Evolutionary conservation across 1,140 invertebrate genomes (phyloP), one percentile per base, ranked within the genome.

Genomic region (Chironomus striatipennis): DNA sequence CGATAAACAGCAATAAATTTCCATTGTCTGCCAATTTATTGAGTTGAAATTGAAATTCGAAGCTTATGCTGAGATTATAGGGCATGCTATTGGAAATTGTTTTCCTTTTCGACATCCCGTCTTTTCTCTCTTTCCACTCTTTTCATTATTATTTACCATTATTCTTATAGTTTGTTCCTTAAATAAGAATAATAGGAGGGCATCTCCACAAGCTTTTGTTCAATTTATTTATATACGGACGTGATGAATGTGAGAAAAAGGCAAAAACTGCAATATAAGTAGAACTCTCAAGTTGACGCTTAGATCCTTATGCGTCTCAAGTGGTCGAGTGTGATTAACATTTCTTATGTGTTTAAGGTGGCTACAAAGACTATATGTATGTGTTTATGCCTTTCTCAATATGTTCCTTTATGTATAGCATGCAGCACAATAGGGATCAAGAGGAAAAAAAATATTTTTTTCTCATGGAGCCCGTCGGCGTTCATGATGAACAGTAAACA

Each of bases 1-100:
- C 47, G 47, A 57, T 57, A 57, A 57, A 57, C 47, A 57, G 47
- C 47, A 57, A 57, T 57, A 57, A 57, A 57, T 57, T 57, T 57
- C 47, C 47, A 57, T 57, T 57, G 47, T 57, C 10, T 57, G 12
- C 47, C 47, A 57, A 57, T 57, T 57, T 57, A 57, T 57, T 57
- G 47, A 57, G 47, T 57, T 34, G n/a, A 57, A 57, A 57, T 57
- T 57, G 47, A 57, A 57, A 57, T 57, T 57, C 47, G 12, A 57
- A 57, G 47, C 47, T 57, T 57, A 57, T 57, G 12, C 47, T 57
- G 47, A 57, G 47, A 57, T 57, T 57, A 57, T 57, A 10, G 47
- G 47, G 47, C n/a, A n/a, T n/a, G 8, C 47, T 57, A 12, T 47
- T 15, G 47, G 47, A 57, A 57, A 57, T 57, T 57, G 47, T 57